Evolutionary conservation across 2,113 vertebrate genomes (phyloP), one percentile per base, ranked within the genome.

Genomic region (Ptyas mucosa): DNA sequence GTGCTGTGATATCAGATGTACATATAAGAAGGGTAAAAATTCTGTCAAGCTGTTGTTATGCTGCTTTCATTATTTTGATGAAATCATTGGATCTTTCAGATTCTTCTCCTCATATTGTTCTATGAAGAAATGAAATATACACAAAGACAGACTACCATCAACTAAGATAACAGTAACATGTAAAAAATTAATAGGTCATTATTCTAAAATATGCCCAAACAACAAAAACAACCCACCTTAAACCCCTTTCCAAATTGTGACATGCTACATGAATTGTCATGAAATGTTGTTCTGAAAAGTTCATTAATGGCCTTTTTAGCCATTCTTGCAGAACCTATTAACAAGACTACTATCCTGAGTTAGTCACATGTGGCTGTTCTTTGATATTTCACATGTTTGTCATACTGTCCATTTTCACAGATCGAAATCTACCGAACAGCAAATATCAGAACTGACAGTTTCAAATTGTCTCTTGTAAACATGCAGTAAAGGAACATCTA

Each of bases 381-480:
- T 95, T 94, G 95, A 90, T 97, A 93, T 97, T 95, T 97, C 96
- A 91, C 92, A 96, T 61, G 90, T 94, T 88, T 54, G 91, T 88
- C n/a, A 89, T 89, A 61, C 86, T 94, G 88, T 58, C 75, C 86
- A 95, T 58, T 93, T 92, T 94, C 92, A 94, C 87, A 91, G 95
- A 89, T 92, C 85, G n/a, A 39, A 94, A 34, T 96, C 95, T 97
- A 95, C 91, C 96, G 96, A 95, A 93, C 94, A 94, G 93, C 49
- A 95, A 53, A 91, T 1, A 0, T 94, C 93, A 94, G 85, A 95
- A 94, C 94, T 95, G 95, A 95, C 93, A 96, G 94, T 95, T 95
- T 97, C 95, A 96, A 94, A 95, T 96, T 93, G 96, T 92, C 39
- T 93, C 94, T 93, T 96, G 97, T 88, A 97, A 97, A 96, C 95